Percentiles rank a stretch among this genome's conserved stretches.
phyloP scores from a whole-genome alignment of 2,888 invertebrate genomes.

The Biston stratarius region DNA sequence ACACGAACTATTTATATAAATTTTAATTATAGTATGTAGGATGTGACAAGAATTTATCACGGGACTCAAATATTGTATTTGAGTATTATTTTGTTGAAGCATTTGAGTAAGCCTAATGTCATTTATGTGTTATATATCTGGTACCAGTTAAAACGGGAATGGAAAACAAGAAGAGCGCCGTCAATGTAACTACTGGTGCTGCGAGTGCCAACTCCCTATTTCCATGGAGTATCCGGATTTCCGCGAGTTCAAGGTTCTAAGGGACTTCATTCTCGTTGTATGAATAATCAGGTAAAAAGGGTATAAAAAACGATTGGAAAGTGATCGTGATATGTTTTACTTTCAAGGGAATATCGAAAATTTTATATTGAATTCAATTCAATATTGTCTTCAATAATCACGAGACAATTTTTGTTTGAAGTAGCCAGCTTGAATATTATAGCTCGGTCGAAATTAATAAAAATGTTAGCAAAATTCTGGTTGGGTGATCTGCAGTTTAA shows the following conservation, averaged over 20 bases:
- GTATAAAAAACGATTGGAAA: conserved; percentile 11
- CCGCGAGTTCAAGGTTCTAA: conserved; percentile 26
- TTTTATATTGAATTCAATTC: too few species aligned
- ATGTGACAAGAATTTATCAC: too few species aligned
- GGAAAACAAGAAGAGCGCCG: not conserved
- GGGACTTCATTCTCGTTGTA: conserved; percentile 26
- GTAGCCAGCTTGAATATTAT: not conserved
- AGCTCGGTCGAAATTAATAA: too few species aligned
- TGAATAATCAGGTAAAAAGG: not conserved
- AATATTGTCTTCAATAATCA: not conserved
- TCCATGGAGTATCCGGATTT: conserved; percentile 29
- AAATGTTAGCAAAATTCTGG: too few species aligned
- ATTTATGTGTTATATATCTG: too few species aligned
- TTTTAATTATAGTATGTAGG: too few species aligned
- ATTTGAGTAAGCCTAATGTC: too few species aligned
- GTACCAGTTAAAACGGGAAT: not conserved
- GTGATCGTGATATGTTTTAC: not conserved
- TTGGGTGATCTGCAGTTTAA: not conserved
- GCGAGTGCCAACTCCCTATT: conserved; percentile 29
- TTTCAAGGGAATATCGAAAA: conserved; percentile 4
- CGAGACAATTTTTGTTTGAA: not conserved
- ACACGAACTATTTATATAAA: conserved; percentile 5
- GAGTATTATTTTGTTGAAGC: too few species aligned
- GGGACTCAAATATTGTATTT: too few species aligned
- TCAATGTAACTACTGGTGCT: not conserved